These are phyloP conservation scores for Genyomyrus donnyi DNA, from an alignment of 2,113 vertebrate genomes.

Conservation along the genomic window DNA sequence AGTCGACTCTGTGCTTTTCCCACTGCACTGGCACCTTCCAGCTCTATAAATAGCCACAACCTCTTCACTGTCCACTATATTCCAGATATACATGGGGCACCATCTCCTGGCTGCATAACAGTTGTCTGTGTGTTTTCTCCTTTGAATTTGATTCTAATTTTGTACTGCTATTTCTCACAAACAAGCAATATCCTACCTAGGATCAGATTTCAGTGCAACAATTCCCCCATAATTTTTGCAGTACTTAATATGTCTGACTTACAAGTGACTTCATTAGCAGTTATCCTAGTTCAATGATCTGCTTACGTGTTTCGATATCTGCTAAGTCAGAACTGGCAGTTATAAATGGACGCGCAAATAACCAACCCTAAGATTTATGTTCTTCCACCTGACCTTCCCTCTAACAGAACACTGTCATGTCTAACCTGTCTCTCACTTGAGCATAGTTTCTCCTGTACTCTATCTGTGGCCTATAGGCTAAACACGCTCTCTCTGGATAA, in stretches of 20 bases:
- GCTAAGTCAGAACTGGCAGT: background rate
- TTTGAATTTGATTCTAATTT: background rate
- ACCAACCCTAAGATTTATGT: background rate
- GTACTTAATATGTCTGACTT: background rate
- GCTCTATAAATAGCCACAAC: conserved; percentile 3
- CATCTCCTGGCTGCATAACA: background rate
- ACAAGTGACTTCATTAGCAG: background rate
- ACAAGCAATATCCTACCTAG: background rate
- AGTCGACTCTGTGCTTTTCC: background rate
- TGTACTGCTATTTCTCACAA: background rate
- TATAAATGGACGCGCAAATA: background rate
- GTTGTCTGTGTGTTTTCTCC: background rate
- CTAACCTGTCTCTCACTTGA: background rate
- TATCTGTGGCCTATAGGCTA: background rate
- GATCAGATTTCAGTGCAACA: background rate
- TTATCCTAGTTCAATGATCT: background rate
- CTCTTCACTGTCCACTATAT: background rate
- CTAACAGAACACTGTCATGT: background rate
- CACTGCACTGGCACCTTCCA: background rate
- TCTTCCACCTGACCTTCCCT: background rate
- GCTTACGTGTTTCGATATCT: background rate
- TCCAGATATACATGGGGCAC: background rate
- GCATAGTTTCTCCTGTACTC: background rate
- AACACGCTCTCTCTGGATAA: background rate
- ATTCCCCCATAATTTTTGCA: background rate